Percentiles rank a stretch among this genome's conserved stretches.
These are phyloP conservation scores for Hypsopygia costalis DNA, from an alignment of 2,888 invertebrate genomes.

Conservation along the genomic window DNA sequence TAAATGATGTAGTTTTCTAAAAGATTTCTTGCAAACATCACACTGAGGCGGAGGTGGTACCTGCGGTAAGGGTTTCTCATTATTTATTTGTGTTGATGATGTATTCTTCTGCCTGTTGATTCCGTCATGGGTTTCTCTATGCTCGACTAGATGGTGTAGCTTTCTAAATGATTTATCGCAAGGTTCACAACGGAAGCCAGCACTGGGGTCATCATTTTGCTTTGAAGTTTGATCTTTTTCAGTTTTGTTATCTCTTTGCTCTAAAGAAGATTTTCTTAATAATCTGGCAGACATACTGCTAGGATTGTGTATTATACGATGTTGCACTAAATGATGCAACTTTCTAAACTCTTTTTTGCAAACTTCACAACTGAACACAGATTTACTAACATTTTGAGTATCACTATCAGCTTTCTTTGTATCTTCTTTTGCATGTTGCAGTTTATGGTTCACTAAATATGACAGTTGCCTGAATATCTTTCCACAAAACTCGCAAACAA, in stretches of 20 bases:
- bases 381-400: conserved; percentile 27
- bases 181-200: conserved; percentile 72
- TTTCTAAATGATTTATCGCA: conserved; percentile 76
- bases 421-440: conserved; percentile 57
- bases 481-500: conserved; percentile 68
- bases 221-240: conserved; percentile 37
- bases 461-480: conserved; percentile 72
- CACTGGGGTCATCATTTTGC: conserved; percentile 52
- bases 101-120: conserved; percentile 55
- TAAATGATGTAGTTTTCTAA: conserved; percentile 64
- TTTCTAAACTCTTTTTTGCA: conserved; percentile 73
- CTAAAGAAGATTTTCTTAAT: conserved; percentile 55
- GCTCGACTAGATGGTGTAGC: conserved; percentile 72
- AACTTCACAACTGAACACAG: conserved; percentile 63
- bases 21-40: conserved; percentile 67
- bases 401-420: conserved; percentile 38
- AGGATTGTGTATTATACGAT: conserved; percentile 62
- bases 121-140: conserved; percentile 70
- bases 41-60: conserved; percentile 50
- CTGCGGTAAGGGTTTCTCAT: conserved; percentile 26
- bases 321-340: conserved; percentile 71
- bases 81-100: conserved; percentile 23
- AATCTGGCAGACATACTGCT: conserved; percentile 33
- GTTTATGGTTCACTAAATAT: conserved; percentile 63
- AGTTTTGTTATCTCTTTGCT: conserved; percentile 46